Base-by-base conservation (phyloP, 2,888 invertebrate species). In the Anodontia alba region DNA sequence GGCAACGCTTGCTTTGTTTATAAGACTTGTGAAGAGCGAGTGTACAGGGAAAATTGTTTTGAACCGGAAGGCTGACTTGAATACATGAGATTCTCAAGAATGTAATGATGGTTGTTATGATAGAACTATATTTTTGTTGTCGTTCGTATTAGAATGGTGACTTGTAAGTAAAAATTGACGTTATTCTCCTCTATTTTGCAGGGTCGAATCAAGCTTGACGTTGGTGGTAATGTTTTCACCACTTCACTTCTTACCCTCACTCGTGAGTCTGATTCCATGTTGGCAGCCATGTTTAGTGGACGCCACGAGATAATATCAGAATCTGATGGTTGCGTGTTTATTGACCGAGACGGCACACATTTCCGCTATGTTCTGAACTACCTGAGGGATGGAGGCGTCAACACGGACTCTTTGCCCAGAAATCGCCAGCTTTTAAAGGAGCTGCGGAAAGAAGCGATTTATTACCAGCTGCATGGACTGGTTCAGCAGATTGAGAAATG, bases 311-410 rank as follows among this genome's bases (percentile, higher is more conserved):
- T 92, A 33, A 81, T 87, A 49, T 87, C 84, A 38, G 92, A 93
- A 71, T 87, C 85, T 8, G 92, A 92, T 73, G 92, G 92, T 2
- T 90, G 91, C 20, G 89, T 92, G 31, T 93, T 93, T 80, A 92
- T 92, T 71, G 92, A 92, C 81, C 84, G 92, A 29, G 93, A 93
- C 78, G 93, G 92, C 17, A 92, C 91, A 42, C 91, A 92, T 69
- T 92, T 92, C 86, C 89, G 93, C n/a, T 91, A 92, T 79, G 92
- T 93, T 75, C 84, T 94, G 78, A 93, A 93, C 81, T 93, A 93
- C 83, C 86, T 94, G 73, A 87, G 94, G 10, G 94, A 94, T 74
- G 93, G 93, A 26, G 90, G 90, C 57, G 81, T 92, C 8, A 88
- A 87, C 46, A 84, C 88, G 26, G 91, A 92, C 38, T 87, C 90